A percentile compares a stretch with the other conserved stretches of the same genome.
phyloP scores from a whole-genome alignment of 2,888 invertebrate genomes.

The Mythimna pallens region DNA sequence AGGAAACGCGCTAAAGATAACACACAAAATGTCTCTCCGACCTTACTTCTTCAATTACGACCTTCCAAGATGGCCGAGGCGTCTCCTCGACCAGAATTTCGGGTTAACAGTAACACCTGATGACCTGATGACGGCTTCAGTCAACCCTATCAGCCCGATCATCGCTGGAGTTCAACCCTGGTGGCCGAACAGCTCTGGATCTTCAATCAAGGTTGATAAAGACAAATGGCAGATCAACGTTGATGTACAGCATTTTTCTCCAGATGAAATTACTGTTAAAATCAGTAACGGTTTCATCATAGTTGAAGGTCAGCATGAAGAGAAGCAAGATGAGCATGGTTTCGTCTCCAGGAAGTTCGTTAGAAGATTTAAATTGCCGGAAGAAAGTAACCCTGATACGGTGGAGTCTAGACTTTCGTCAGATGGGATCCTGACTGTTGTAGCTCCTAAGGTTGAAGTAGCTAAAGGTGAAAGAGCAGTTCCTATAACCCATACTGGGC shows the following conservation, averaged over 20 bases:
- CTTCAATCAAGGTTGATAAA: conserved; percentile 88
- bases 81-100: conserved; percentile 85
- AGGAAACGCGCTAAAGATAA: conserved; percentile 55
- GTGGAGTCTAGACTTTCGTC: conserved; percentile 94
- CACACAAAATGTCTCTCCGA: conserved; percentile 77
- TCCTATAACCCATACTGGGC: conserved; percentile 91
- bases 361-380: conserved; percentile 92
- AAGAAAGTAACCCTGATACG: conserved; percentile 92
- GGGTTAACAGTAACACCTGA: conserved; percentile 84
- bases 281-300: conserved; percentile 92
- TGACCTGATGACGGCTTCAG: conserved; percentile 77
- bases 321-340: conserved; percentile 94
- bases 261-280: conserved; percentile 94
- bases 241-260: conserved; percentile 94
- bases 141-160: conserved; percentile 75
- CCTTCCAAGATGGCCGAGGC: conserved; percentile 79
- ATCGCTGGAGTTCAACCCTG: conserved; percentile 77
- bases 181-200: conserved; percentile 84
- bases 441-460: conserved; percentile 89
- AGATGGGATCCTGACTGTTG: conserved; percentile 93
- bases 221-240: conserved; percentile 92
- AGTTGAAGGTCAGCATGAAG: conserved; percentile 95
- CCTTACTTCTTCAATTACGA: conserved; percentile 83
- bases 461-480: conserved; percentile 87
- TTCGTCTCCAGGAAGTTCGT: conserved; percentile 94